These are phyloP conservation scores for Metacarcinus magister DNA, from an alignment of 2,888 invertebrate genomes.

Conservation along the genomic window DNA sequence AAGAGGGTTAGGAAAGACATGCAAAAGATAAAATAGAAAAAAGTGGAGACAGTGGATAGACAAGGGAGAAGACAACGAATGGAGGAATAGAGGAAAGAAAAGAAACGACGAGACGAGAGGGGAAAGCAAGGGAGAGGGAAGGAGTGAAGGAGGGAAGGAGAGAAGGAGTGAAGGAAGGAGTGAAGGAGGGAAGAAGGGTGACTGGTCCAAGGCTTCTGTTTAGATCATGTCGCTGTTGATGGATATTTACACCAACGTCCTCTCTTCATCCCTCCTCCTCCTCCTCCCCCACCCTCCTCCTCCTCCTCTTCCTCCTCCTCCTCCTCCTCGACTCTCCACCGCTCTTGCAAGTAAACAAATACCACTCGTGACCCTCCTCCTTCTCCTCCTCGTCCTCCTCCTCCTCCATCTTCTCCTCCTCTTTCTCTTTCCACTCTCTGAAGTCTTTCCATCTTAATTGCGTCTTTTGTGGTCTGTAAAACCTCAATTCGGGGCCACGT, in stretches of 20 bases:
- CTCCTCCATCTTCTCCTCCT: not conserved
- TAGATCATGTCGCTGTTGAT: slow-evolving; percentile 44
- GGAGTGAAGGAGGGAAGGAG: not conserved
- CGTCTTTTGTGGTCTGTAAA: slow-evolving; percentile 62
- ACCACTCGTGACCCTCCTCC: not conserved
- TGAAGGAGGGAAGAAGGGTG: not conserved
- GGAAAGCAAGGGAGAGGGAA: not conserved
- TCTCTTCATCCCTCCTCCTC: slow-evolving; percentile 33
- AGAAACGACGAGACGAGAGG: not conserved
- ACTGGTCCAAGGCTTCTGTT: not conserved
- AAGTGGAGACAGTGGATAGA: not conserved
- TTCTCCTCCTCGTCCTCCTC: not conserved
- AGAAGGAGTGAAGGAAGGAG: not conserved
- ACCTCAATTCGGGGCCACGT: slow-evolving; percentile 40
- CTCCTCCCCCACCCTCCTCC: slow-evolving; percentile 18
- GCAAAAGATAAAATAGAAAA: not conserved
- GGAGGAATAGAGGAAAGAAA: not conserved
- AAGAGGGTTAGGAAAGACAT: not conserved
- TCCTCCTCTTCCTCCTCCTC: not conserved
- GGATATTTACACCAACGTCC: slow-evolving; percentile 32
- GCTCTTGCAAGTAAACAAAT: slow-evolving; percentile 57
- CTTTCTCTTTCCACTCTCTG: slow-evolving; percentile 27
- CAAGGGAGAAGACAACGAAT: not conserved
- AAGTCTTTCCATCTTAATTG: slow-evolving; percentile 58
- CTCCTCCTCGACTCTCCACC: slow-evolving; percentile 5